Percentiles rank a stretch among this genome's conserved stretches.
Evolutionary conservation across 2,113 vertebrate species (phyloP).

Genomic region (Lepisosteus oculatus): DNA sequence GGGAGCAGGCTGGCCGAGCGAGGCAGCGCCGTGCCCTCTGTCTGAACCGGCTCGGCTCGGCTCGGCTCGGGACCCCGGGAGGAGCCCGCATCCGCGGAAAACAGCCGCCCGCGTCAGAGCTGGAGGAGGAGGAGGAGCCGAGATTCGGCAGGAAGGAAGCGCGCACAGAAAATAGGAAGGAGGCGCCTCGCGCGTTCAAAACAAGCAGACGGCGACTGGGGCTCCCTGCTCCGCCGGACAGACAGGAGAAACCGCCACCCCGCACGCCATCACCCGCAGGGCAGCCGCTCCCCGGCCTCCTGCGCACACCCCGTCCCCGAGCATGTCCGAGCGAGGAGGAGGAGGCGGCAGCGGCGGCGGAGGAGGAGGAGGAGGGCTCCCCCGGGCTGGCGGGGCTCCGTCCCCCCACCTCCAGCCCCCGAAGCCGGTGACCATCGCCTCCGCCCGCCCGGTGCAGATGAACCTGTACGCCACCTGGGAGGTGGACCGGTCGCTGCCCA

Average conservation of each 20-base stretch:
- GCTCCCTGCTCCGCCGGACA: too few relatives aligned
- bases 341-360: conserved; percentile 66
- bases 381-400: conserved; percentile 65
- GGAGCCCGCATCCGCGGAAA: too few relatives aligned
- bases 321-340: conserved; percentile 70
- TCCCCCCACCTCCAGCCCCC: conserved; percentile 68
- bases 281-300: too few relatives aligned
- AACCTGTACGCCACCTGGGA: conserved; percentile 91
- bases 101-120: neutral
- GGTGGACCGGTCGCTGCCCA: conserved; percentile 83
- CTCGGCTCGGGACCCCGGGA: conserved; percentile 24
- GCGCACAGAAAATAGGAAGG: neutral
- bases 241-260: too few relatives aligned
- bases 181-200: neutral
- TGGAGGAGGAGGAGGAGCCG: neutral
- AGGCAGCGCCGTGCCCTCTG: conserved; percentile 26
- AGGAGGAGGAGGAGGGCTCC: conserved; percentile 61
- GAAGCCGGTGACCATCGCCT: conserved; percentile 70
- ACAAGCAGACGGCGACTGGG: too few relatives aligned
- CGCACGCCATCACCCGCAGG: too few relatives aligned
- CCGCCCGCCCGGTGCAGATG: conserved; percentile 83
- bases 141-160: neutral
- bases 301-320: conserved; percentile 29
- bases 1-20: neutral
- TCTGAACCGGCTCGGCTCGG: conserved; percentile 54